phyloP scores from a whole-genome alignment of 2,797 vertebrate genomes.

The Enteromius unitaeniatus region DNA sequence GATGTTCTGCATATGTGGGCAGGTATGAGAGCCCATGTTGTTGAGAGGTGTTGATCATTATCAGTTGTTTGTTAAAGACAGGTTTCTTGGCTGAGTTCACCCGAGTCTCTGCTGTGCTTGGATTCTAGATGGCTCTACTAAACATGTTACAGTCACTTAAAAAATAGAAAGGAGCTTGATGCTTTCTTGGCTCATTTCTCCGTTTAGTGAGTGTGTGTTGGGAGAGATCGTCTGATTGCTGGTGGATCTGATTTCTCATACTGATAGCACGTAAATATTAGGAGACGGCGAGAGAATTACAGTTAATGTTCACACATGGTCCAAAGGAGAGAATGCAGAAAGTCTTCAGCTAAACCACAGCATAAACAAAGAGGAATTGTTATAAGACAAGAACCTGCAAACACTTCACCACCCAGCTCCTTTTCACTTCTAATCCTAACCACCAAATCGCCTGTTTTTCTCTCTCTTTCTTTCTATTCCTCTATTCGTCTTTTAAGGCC shows the following conservation, averaged over 20 bases:
- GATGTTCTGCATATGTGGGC: slow-evolving; percentile 22
- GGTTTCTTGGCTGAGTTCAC: slow-evolving; percentile 42
- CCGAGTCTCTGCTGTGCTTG: slow-evolving; percentile 34
- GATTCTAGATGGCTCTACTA: slow-evolving; percentile 11
- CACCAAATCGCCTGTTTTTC: slow-evolving; percentile 26
- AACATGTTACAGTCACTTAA: slow-evolving; percentile 43
- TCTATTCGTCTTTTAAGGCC: background rate
- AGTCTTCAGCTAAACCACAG: slow-evolving; percentile 19
- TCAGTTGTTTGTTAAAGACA: slow-evolving; percentile 45
- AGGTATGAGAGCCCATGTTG: slow-evolving; percentile 27
- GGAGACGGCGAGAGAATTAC: slow-evolving; percentile 26
- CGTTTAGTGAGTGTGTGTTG: slow-evolving; percentile 7
- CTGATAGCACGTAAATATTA: slow-evolving; percentile 42
- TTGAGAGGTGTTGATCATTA: slow-evolving; percentile 33
- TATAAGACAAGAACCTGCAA: slow-evolving; percentile 32
- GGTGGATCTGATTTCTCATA: slow-evolving; percentile 38
- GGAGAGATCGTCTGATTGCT: slow-evolving; percentile 37
- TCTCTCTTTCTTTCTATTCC: slow-evolving; percentile 17
- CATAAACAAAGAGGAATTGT: slow-evolving; percentile 39
- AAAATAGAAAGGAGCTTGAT: slow-evolving; percentile 68
- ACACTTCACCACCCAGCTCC: slow-evolving; percentile 27
- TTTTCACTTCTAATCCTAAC: slow-evolving; percentile 32
- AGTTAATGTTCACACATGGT: slow-evolving; percentile 25
- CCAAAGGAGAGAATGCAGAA: slow-evolving; percentile 37
- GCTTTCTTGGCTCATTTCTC: slow-evolving; percentile 63